Conservation (phyloP, 2,888 invertebrate species). For the Drosophila trichaetosa region DNA sequence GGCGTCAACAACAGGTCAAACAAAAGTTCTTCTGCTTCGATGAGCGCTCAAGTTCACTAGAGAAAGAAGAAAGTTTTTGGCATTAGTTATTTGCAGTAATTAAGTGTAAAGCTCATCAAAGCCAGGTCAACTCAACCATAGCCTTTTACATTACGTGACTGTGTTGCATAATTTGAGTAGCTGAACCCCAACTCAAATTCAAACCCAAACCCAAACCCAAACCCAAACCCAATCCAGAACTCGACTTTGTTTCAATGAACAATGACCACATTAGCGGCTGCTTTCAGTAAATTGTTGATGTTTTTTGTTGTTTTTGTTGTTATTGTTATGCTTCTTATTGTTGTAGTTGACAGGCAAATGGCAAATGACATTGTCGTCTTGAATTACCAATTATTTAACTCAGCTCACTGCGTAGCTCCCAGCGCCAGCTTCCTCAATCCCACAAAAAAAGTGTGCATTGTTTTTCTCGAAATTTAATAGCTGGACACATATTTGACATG, state of each 20-base stretch:
- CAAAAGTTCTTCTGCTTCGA: constrained; percentile 41
- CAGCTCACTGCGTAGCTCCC: constrained; percentile 12
- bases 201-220: too few species aligned
- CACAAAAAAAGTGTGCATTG: not conserved
- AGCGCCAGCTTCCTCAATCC: not conserved
- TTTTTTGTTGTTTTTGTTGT: not conserved
- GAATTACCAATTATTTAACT: constrained; percentile 47
- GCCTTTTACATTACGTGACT: constrained; percentile 58
- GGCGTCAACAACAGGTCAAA: constrained; percentile 22
- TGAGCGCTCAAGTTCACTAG: constrained; percentile 31
- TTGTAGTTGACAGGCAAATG: constrained; percentile 4
- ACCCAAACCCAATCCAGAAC: constrained; percentile 9
- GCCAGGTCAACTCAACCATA: constrained; percentile 23
- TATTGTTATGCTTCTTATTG: not conserved
- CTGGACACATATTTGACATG: not conserved
- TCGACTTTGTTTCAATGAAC: constrained; percentile 34
- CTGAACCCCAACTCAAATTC: not conserved
- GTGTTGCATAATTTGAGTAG: constrained; percentile 51
- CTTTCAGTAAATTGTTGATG: constrained; percentile 6
- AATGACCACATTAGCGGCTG: constrained; percentile 44
- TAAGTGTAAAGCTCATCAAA: constrained; percentile 71
- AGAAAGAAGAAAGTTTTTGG: constrained; percentile 50
- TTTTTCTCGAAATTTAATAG: constrained; percentile 19
- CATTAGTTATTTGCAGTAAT: constrained; percentile 74
- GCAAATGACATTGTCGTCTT: constrained; percentile 43